phyloP scores from a whole-genome alignment of 92 coral and sea anemone species.

The Galaxea fascicularis region DNA sequence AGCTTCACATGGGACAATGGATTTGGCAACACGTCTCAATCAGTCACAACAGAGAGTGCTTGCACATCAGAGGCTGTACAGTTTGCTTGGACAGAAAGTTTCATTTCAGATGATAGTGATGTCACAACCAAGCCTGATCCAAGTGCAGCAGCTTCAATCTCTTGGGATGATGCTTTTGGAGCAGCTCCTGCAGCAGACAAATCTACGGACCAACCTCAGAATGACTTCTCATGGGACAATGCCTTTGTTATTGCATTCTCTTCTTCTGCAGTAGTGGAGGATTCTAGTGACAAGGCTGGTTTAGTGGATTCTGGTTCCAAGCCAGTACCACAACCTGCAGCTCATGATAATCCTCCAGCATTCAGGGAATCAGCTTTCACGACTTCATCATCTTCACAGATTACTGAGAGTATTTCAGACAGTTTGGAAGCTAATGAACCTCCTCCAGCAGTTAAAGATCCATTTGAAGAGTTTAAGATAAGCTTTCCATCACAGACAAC shows the following conservation, averaged over 20 bases:
- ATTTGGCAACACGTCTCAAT: slow-evolving; percentile 23
- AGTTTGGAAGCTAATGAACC: neutral
- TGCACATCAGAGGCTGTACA: neutral
- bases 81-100: slow-evolving; percentile 45
- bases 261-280: slow-evolving; percentile 8
- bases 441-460: slow-evolving; percentile 13
- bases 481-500: neutral
- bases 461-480: slow-evolving; percentile 16
- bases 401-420: neutral
- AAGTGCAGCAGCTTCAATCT: slow-evolving; percentile 6
- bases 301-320: neutral
- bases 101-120: slow-evolving; percentile 36
- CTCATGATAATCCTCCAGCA: neutral
- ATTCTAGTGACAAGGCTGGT: neutral
- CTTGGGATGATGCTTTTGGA: slow-evolving; percentile 72
- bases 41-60: neutral
- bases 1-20: slow-evolving; percentile 44
- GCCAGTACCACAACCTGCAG: neutral
- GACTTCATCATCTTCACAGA: neutral
- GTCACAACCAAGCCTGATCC: slow-evolving; percentile 9
- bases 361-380: slow-evolving; percentile 1
- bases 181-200: slow-evolving; percentile 36
- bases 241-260: slow-evolving; percentile 59
- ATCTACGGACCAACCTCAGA: neutral
- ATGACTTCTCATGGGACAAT: slow-evolving; percentile 46